phyloP scores from a whole-genome alignment of 2,113 vertebrate species.

The Spea multiplicata region DNA sequence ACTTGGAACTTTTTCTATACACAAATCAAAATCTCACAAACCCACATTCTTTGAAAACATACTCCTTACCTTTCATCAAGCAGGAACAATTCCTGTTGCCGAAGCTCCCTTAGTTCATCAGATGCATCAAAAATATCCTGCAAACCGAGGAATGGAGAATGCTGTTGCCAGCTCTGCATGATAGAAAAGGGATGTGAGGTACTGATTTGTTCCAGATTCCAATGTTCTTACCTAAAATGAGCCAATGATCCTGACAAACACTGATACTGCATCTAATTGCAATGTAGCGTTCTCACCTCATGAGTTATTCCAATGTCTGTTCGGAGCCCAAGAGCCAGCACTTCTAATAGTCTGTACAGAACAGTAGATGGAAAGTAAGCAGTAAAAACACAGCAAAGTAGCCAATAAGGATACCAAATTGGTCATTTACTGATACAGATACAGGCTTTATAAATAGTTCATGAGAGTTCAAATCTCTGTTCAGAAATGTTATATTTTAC shows the following conservation, averaged over 20 bases:
- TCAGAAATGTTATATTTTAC: too few species aligned
- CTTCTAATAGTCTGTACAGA: conserved; percentile 79
- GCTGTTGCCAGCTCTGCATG: conserved; percentile 75
- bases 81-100: conserved; percentile 64
- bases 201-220: too few species aligned
- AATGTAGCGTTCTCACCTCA: conserved; percentile 64
- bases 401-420: too few species aligned
- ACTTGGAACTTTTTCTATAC: too few species aligned
- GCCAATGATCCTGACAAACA: too few species aligned
- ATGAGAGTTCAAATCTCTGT: too few species aligned
- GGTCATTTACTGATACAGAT: too few species aligned
- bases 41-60: neutral
- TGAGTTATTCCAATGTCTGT: conserved; percentile 76
- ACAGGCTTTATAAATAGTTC: too few species aligned
- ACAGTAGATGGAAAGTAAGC: neutral
- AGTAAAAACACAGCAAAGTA: neutral
- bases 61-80: conserved; percentile 73
- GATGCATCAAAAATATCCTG: conserved; percentile 63
- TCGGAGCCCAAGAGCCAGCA: conserved; percentile 84
- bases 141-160: conserved; percentile 69
- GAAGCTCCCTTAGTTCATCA: conserved; percentile 60
- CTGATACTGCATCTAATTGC: too few species aligned
- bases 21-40: too few species aligned
- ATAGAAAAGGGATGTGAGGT: neutral
- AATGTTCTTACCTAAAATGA: too few species aligned